These are phyloP conservation scores for Nowickia ferox DNA, from an alignment of 2,888 invertebrate genomes.

Conservation along the genomic window DNA sequence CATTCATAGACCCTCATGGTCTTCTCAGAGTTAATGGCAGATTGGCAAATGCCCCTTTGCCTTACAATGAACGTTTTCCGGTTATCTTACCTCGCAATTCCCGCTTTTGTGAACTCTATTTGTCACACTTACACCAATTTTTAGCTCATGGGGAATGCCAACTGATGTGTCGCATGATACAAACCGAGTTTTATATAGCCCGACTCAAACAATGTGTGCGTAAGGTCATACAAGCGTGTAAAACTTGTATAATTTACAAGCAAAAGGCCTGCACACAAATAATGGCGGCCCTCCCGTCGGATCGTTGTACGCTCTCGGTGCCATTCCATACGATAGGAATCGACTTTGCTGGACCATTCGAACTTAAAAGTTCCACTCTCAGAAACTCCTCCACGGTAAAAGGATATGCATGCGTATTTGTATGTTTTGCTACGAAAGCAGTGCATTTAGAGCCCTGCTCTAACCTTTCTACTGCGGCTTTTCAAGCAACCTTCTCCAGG, in stretches of 20 bases:
- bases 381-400: not conserved
- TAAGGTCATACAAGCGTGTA: not conserved
- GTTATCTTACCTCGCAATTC: not conserved
- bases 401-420: not conserved
- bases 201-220: not conserved
- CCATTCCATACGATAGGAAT: slow-evolving; percentile 10
- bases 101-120: not conserved
- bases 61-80: no score
- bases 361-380: not conserved
- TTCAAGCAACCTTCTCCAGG: no score
- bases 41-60: no score
- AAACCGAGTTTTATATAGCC: slow-evolving; percentile 9
- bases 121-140: not conserved
- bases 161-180: slow-evolving; percentile 15
- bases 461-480: no score
- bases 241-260: slow-evolving; percentile 1
- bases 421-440: slow-evolving; percentile 3
- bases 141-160: not conserved
- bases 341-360: not conserved
- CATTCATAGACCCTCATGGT: no score
- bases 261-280: not conserved
- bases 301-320: not conserved
- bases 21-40: no score
- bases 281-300: not conserved
- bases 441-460: not conserved